These are phyloP conservation scores for Microcaecilia unicolor DNA, from an alignment of 2,797 vertebrate species.

Conservation along the genomic window DNA sequence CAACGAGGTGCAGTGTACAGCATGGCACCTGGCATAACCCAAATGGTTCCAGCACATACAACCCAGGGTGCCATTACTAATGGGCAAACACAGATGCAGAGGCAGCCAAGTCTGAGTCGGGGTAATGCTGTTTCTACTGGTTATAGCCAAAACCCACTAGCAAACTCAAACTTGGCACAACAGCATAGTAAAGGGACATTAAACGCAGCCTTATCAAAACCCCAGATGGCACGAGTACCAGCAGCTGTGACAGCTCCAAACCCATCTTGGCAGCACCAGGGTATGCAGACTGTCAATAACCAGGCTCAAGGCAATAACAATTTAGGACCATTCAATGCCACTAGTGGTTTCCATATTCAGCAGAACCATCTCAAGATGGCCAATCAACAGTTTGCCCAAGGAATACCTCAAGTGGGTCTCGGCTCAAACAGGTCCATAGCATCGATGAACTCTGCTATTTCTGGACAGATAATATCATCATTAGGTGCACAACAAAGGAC, in stretches of 20 bases:
- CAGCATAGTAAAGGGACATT: conserved; percentile 76
- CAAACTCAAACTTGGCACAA: conserved; percentile 52
- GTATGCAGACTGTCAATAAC: conserved; percentile 57
- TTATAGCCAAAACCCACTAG: conserved; percentile 75
- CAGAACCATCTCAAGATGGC: conserved; percentile 77
- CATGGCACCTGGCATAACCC: conserved; percentile 53
- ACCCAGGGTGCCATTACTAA: conserved; percentile 41
- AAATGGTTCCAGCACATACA: conserved; percentile 60
- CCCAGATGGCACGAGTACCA: conserved; percentile 69
- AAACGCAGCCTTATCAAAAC: conserved; percentile 70
- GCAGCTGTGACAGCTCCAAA: conserved; percentile 62
- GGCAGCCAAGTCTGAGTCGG: conserved; percentile 56
- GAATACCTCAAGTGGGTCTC: conserved; percentile 58
- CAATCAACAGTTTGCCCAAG: conserved; percentile 56
- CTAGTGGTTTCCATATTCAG: conserved; percentile 74
- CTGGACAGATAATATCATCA: conserved; percentile 71
- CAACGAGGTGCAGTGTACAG: conserved; percentile 71
- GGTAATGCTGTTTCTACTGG: conserved; percentile 48
- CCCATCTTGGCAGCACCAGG: conserved; percentile 74
- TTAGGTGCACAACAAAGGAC: conserved; percentile 68
- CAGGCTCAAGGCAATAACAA: conserved; percentile 55
- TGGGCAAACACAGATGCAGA: conserved; percentile 59
- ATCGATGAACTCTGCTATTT: conserved; percentile 55
- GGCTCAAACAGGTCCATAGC: conserved; percentile 61
- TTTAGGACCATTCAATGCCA: conserved; percentile 61